Evolutionary conservation across 2,888 invertebrate genomes (phyloP).

Genomic region (Globia sparganii): DNA sequence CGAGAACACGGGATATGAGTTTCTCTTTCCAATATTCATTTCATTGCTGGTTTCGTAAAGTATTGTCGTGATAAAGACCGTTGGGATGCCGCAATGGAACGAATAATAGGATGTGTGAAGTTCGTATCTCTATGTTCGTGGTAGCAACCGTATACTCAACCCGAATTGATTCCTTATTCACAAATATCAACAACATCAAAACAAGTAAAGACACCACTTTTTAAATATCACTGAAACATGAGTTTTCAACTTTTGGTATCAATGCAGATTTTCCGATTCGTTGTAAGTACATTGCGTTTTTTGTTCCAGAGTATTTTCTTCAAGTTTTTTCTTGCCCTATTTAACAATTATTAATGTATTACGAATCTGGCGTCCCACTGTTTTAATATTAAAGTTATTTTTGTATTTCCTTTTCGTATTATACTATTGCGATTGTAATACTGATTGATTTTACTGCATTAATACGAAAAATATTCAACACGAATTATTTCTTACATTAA

Average conservation of each 20-base stretch:
- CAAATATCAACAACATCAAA: slow-evolving; percentile 90
- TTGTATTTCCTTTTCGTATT: slow-evolving; percentile 31
- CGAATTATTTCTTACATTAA: slow-evolving; percentile 56
- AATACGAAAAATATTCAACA: slow-evolving; percentile 63
- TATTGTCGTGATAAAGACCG: slow-evolving; percentile 18
- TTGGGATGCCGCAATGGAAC: slow-evolving; percentile 41
- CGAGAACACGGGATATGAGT: slow-evolving; percentile 37
- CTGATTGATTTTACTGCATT: slow-evolving; percentile 64
- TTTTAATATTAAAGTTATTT: slow-evolving; percentile 28
- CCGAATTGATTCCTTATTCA: slow-evolving; percentile 89
- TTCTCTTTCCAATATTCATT: slow-evolving; percentile 10
- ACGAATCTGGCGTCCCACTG: slow-evolving; percentile 54
- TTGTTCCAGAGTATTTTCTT: slow-evolving; percentile 21
- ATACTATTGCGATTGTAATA: slow-evolving; percentile 59
- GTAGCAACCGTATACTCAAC: slow-evolving; percentile 67
- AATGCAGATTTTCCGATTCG: slow-evolving; percentile 67
- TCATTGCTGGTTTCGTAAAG: slow-evolving; percentile 24
- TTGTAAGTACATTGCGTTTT: slow-evolving; percentile 62
- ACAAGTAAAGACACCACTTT: slow-evolving; percentile 85
- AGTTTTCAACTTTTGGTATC: slow-evolving; percentile 53
- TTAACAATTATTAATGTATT: slow-evolving; percentile 49
- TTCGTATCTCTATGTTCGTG: slow-evolving; percentile 40
- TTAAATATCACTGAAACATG: slow-evolving; percentile 74
- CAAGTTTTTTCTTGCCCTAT: background rate
- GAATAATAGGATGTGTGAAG: background rate